phyloP scores from a whole-genome alignment of 2,113 vertebrate genomes.

The Nibea albiflora region DNA sequence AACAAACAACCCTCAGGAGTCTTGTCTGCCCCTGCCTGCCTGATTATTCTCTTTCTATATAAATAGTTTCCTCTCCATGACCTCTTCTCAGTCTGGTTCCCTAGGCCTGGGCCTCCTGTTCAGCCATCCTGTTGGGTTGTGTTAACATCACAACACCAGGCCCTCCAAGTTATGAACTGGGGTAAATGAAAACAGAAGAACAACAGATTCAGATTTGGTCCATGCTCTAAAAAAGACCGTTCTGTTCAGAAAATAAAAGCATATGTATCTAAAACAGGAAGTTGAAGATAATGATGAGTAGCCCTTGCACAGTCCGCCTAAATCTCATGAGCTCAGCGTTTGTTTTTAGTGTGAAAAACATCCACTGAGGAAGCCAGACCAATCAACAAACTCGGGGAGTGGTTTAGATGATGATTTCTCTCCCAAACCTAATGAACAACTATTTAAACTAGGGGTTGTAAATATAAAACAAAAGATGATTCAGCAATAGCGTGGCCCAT shows the following conservation, averaged over 20 bases:
- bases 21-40: slow-evolving; percentile 24
- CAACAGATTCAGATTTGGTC: not conserved
- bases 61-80: slow-evolving; percentile 45
- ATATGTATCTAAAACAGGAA: not conserved
- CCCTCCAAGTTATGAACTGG: not conserved
- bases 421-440: slow-evolving; percentile 3
- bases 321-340: slow-evolving; percentile 8
- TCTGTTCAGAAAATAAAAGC: not conserved
- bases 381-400: not conserved
- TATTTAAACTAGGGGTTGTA: not conserved
- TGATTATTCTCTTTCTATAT: slow-evolving; percentile 49
- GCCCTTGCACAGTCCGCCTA: not conserved
- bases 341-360: slow-evolving; percentile 9
- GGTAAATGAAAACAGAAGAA: not conserved
- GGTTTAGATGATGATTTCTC: not conserved
- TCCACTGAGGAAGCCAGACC: not conserved
- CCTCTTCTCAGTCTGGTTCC: slow-evolving; percentile 15
- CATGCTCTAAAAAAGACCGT: not conserved
- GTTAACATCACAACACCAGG: not conserved
- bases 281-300: not conserved
- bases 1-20: slow-evolving; percentile 59
- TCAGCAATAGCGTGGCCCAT: slow-evolving; percentile 14
- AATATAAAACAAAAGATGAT: slow-evolving; percentile 2
- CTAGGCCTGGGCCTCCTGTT: slow-evolving; percentile 16
- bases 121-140: not conserved